These are phyloP conservation scores for Laticauda colubrina DNA, from an alignment of 2,113 vertebrate species.

Conservation along the genomic window DNA sequence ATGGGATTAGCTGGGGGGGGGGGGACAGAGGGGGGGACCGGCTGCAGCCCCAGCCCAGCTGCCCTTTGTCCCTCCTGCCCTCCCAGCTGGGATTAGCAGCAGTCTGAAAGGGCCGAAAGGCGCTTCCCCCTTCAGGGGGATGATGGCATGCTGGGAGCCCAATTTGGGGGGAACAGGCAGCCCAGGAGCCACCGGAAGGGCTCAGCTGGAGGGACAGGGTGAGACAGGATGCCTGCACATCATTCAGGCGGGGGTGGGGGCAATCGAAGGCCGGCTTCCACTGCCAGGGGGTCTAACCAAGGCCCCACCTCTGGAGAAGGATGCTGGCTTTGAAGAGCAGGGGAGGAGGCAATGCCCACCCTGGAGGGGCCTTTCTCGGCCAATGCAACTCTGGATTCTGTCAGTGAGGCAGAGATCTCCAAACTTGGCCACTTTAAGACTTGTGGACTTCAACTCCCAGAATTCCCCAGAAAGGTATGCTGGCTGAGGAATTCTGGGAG, in stretches of 20 bases:
- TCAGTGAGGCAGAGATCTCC: not conserved
- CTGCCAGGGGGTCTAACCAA: not conserved
- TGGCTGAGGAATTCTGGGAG: no score
- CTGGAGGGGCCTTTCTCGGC: not conserved
- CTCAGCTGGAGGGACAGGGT: not conserved
- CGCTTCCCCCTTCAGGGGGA: not conserved
- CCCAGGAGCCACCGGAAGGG: not conserved
- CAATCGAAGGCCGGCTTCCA: not conserved
- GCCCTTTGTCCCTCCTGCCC: not conserved
- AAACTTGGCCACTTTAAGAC: no score
- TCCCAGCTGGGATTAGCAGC: not conserved
- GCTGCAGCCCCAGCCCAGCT: not conserved
- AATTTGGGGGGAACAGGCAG: not conserved
- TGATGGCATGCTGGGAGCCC: not conserved
- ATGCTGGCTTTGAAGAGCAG: not conserved
- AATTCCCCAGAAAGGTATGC: no score
- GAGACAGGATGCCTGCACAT: not conserved
- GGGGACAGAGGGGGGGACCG: not conserved
- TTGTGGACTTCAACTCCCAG: no score
- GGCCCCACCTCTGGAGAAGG: not conserved
- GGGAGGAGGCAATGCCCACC: not conserved
- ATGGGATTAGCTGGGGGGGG: slow-evolving; percentile 4
- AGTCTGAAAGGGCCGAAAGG: not conserved
- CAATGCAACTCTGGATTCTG: not conserved
- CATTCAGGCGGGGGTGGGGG: no score